Percentiles rank a stretch among this genome's conserved stretches.
Evolutionary conservation across 2,113 vertebrate genomes (phyloP).

Genomic region (Psittacus erithacus): DNA sequence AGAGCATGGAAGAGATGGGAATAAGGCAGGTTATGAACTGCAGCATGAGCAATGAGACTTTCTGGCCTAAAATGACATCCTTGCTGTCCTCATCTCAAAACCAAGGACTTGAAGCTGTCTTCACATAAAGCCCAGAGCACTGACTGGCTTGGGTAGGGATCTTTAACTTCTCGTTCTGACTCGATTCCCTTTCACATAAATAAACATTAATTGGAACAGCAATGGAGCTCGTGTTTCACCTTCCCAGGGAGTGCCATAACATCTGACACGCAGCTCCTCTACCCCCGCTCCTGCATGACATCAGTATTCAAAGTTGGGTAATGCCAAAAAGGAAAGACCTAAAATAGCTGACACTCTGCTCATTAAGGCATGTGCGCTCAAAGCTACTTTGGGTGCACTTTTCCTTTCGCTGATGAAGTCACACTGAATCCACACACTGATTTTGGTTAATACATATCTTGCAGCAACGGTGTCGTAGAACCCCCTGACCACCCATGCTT

Average conservation of each 20-base stretch:
- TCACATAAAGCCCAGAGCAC: background rate
- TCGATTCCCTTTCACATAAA: background rate
- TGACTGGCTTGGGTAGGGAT: background rate
- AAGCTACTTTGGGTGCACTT: background rate
- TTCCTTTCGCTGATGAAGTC: background rate
- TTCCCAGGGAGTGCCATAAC: background rate
- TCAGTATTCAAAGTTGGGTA: background rate
- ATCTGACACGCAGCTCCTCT: background rate
- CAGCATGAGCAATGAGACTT: background rate
- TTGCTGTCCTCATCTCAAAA: background rate
- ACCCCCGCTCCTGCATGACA: background rate
- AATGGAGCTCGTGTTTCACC: background rate
- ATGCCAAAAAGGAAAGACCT: background rate
- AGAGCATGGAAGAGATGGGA: background rate
- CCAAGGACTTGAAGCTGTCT: background rate
- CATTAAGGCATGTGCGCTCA: background rate
- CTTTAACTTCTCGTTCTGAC: background rate
- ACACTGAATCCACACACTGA: background rate
- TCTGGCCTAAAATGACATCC: background rate
- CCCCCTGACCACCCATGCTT: background rate
- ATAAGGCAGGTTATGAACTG: background rate
- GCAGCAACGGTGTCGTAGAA: background rate
- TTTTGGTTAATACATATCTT: background rate
- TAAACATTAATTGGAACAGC: background rate
- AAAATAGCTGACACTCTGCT: constrained; percentile 14